Percentiles rank a stretch among this genome's conserved stretches.
Evolutionary conservation across 1,140 invertebrate species (phyloP).

Genomic region (Galendromus occidentalis): DNA sequence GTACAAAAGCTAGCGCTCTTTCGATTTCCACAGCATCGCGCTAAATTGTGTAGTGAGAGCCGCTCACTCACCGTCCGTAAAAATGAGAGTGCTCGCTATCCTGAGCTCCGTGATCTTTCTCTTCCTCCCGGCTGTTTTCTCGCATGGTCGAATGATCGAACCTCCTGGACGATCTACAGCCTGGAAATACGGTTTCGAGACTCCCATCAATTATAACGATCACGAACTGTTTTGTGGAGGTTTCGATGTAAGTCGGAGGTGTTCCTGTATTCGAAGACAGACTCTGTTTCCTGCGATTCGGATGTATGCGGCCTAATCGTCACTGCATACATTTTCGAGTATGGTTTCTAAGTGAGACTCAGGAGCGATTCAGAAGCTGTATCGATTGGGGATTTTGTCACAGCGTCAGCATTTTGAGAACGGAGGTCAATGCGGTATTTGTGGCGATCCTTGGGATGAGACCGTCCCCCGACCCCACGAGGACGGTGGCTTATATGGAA

Average conservation of each 20-base stretch:
- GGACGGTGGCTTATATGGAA: constrained; percentile 55
- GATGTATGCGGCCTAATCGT: too few relatives aligned
- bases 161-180: constrained; percentile 60
- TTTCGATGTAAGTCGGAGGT: constrained; percentile 40
- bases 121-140: constrained; percentile 17
- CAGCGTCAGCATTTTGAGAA: constrained; percentile 23
- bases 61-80: too few relatives aligned
- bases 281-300: too few relatives aligned
- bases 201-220: constrained; percentile 62
- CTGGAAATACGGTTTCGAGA: constrained; percentile 53
- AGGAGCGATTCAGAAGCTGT: too few relatives aligned
- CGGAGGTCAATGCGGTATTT: constrained; percentile 31
- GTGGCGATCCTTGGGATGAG: constrained; percentile 56
- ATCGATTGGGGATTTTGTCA: too few relatives aligned
- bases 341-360: too few relatives aligned
- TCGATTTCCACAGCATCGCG: too few relatives aligned
- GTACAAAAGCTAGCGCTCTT: too few relatives aligned
- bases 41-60: too few relatives aligned
- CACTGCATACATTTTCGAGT: too few relatives aligned
- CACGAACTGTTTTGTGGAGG: constrained; percentile 73
- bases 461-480: constrained; percentile 52
- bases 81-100: too few relatives aligned
- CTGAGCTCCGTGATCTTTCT: too few relatives aligned
- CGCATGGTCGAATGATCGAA: constrained; percentile 57
- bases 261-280: neutral